Base-by-base conservation (phyloP, 2,888 invertebrate species). In the Sepiola atlantica region DNA sequence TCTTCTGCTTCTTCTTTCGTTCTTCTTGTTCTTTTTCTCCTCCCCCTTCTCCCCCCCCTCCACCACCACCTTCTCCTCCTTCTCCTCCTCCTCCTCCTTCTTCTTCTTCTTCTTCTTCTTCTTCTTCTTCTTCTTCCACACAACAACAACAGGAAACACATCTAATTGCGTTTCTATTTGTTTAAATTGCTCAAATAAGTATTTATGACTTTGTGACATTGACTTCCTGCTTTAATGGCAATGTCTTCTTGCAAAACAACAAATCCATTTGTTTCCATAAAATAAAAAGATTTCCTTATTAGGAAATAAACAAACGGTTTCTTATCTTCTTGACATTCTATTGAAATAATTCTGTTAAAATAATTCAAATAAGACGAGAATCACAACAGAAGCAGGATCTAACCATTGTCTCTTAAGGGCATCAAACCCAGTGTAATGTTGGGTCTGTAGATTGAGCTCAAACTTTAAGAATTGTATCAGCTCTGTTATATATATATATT, bases 21-120 rank as follows among this genome's bases (percentile, higher is more conserved):
- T n/a, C n/a, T 32, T 45, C 55, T 28, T 55, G 55, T 24, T 91
- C 28, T 94, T 91, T 91, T 24, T 91, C 28, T 91, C 57, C 35
- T 55, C 55, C 90, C 91, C 28, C 91, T 91, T 91, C 24, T 94
- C 91, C 55, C 12, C 91, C 92, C 77, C 35, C 92, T 77, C 92
- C 18, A 20, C 35, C 32, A 28, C 45, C 91, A 18, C 32, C 18
- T 45, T 18, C 61, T 94, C 18, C n/a, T 18, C 28, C 55, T 20
- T 21, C n/a, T 28, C 12, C 54, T 45, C 24, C 32, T 92, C 32
- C 92, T 92, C 35, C n/a, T 28, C 12, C 24, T 6, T 18, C 20
- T 92, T 35, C 28, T 21, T 90, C 57, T 90, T 54, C 61, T 18
- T n/a, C 35, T 54, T 90, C 32, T 55, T n/a, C 35, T 91, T 24